Evolutionary conservation across 2,113 vertebrate genomes (phyloP), one percentile per base, ranked within the genome.

Genomic region (Aphelocoma coerulescens): DNA sequence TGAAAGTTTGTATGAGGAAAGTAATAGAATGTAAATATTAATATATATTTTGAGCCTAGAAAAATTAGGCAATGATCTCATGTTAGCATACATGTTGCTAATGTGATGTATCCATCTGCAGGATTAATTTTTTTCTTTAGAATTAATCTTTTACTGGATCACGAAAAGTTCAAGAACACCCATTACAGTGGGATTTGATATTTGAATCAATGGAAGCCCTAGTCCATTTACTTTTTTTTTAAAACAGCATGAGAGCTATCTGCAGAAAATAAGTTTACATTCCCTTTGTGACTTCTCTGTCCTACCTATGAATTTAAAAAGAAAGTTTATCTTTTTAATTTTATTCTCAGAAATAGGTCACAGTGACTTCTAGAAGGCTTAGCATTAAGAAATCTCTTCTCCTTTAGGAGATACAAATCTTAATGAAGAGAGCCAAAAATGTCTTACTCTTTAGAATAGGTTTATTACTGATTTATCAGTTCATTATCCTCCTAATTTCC

Each of bases 381-480:
- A 88, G 85, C 88, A 93, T 94, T 95, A 97, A 96, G 80, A 98
- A 97, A 96, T 95, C 65, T 46, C 88, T 97, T 97, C 95, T 90
- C 95, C 94, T 98, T 91, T 95, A 97, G 93, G 95, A 97, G 90
- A 98, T 91, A 97, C 89, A 97, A 96, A 96, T 97, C 96, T 98
- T 98, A 97, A 97, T 97, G 97, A 98, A 98, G 93, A 97, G 89
- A 97, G 94, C 96, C 95, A 97, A 97, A 97, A 98, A 97, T 94
- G 91, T 96, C 96, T 97, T 84, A 95, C 82, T 96, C 94, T 96
- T 97, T 97, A 89, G 95, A 97, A 98, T 91, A 96, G 88, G 95
- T 97, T 96, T 97, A 96, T 97, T 97, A 97, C 96, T 97, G 96
- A 98, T 97, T 98, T 97, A 97, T 98, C 97, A 98, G 97, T 97